Conservation (phyloP, 1,140 invertebrate genomes). For the Mamestra configurata region DNA sequence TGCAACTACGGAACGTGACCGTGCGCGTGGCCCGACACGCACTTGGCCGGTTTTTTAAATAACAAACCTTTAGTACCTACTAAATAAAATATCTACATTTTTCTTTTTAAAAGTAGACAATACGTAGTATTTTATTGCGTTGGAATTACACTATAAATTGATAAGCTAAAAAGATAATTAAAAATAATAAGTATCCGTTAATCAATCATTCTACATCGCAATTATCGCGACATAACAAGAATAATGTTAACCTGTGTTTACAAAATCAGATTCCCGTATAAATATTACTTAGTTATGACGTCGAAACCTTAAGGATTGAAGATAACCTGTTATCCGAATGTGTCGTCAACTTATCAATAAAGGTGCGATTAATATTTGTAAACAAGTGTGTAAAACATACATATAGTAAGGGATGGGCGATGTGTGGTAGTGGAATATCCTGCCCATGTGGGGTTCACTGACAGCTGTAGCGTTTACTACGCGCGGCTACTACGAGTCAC, state of each 20-base stretch:
- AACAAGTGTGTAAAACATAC: constrained; percentile 20
- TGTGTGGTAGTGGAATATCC: constrained; percentile 64
- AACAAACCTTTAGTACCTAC: too few relatives aligned
- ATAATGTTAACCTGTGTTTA: neutral
- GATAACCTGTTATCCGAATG: too few relatives aligned
- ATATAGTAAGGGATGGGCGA: constrained; percentile 1
- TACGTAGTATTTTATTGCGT: too few relatives aligned
- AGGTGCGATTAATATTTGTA: neutral
- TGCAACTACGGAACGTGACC: too few relatives aligned
- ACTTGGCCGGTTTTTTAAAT: too few relatives aligned
- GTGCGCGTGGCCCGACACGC: too few relatives aligned
- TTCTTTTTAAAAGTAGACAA: too few relatives aligned
- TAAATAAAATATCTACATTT: too few relatives aligned
- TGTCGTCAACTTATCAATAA: neutral
- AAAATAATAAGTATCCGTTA: too few relatives aligned
- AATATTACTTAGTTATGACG: constrained; percentile 7
- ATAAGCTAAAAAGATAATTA: too few relatives aligned
- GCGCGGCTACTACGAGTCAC: constrained; percentile 67
- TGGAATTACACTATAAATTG: too few relatives aligned
- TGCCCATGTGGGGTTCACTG: constrained; percentile 62
- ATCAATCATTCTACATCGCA: neutral
- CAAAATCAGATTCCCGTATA: neutral
- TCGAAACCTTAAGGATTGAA: neutral
- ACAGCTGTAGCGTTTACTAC: constrained; percentile 60
- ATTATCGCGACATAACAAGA: neutral